A percentile compares a stretch with the other conserved stretches of the same genome.
phyloP scores from a whole-genome alignment of 92 coral and sea anemone genomes.

The Virgularia gustaviana region DNA sequence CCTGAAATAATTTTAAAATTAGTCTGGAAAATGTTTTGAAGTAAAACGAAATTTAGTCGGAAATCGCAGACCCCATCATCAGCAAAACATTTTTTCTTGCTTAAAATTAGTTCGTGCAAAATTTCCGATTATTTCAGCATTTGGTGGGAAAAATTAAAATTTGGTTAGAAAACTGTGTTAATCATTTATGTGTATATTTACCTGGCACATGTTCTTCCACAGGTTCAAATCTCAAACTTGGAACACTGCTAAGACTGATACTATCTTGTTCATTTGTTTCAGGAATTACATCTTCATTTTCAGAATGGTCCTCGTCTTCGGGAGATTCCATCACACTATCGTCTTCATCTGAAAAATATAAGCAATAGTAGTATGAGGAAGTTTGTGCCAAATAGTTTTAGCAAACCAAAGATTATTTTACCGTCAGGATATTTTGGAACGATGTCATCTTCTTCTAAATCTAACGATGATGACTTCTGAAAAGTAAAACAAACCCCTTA shows the following conservation, averaged over 20 bases:
- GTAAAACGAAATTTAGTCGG: no score
- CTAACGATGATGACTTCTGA: slow-evolving; percentile 23
- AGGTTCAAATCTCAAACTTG: slow-evolving; percentile 35
- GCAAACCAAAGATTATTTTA: not conserved
- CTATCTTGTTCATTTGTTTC: slow-evolving; percentile 33
- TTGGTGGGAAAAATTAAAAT: no score
- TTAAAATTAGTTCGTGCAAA: no score
- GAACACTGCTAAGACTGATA: slow-evolving; percentile 13
- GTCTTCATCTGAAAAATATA: not conserved
- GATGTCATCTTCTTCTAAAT: slow-evolving; percentile 28
- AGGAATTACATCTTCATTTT: not conserved
- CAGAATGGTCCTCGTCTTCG: not conserved
- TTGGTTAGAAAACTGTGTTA: no score
- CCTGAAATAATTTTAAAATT: no score
- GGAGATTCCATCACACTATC: not conserved
- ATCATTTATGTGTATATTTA: no score
- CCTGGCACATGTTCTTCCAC: slow-evolving; percentile 31
- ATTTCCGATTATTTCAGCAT: no score
- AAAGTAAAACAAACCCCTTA: not conserved
- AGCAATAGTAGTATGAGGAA: not conserved
- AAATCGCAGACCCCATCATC: no score
- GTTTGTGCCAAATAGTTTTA: not conserved
- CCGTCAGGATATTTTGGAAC: slow-evolving; percentile 36
- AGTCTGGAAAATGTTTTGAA: no score
- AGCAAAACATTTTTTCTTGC: no score